Evolutionary conservation across 2,888 invertebrate genomes (phyloP).

Genomic region (Machimus atricapillus): DNA sequence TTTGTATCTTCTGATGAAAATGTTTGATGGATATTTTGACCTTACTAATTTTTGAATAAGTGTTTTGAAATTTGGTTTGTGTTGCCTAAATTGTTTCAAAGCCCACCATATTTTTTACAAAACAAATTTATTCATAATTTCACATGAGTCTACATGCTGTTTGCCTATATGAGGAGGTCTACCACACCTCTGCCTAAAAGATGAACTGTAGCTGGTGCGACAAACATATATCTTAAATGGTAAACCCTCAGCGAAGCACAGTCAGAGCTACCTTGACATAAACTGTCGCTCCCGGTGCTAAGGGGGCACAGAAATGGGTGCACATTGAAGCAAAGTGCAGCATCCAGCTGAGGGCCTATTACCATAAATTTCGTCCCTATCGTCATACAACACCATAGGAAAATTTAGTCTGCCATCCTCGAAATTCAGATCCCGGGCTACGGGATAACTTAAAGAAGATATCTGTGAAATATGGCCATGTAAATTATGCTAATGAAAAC

Average conservation of each 20-base stretch:
- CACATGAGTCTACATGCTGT: not conserved
- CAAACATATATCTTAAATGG: not conserved
- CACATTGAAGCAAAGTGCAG: not conserved
- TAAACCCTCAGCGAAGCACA: not conserved
- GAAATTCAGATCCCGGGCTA: constrained; percentile 1
- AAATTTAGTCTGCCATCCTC: not conserved
- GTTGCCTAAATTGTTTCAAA: too few relatives aligned
- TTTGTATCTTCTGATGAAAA: too few relatives aligned
- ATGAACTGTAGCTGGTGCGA: not conserved
- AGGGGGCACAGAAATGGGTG: not conserved
- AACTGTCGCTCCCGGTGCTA: not conserved
- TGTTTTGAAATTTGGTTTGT: too few relatives aligned
- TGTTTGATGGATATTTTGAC: too few relatives aligned
- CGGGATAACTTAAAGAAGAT: constrained; percentile 12
- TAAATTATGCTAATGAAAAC: constrained; percentile 13
- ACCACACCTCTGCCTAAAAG: not conserved
- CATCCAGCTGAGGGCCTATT: not conserved
- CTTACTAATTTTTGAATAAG: too few relatives aligned
- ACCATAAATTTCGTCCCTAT: constrained; percentile 5
- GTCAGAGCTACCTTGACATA: constrained; percentile 6
- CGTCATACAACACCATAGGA: not conserved
- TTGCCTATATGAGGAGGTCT: not conserved
- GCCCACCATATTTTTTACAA: not conserved
- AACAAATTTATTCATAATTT: not conserved
- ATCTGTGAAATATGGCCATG: not conserved